Base-by-base conservation (phyloP, 1,140 invertebrate genomes). In the Bradysia coprophila region DNA sequence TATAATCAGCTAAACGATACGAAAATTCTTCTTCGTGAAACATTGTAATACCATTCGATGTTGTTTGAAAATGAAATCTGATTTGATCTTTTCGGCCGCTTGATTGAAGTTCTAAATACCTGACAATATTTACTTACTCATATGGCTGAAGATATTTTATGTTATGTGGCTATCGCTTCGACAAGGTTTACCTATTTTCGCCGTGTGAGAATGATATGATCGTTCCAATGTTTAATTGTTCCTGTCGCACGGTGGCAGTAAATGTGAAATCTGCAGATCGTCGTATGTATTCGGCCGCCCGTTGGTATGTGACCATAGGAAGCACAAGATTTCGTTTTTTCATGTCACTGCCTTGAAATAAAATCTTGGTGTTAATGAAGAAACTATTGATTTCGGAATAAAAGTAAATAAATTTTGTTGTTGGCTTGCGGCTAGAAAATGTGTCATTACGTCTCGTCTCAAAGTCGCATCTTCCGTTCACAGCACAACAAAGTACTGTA, bases 21-120 rank as follows among this genome's bases (percentile, higher is more conserved):
- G 78, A 80, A 68, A 92, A 91, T 57, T 80, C 78, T 69, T 90
- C 86, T 44, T 83, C 75, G 41, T 62, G 61, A 24, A 69, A 67
- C 48, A 72, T 70, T 48, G 71, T 66, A 42, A 67, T 66, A 45
- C 71, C 71, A 20, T 15, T 23, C 2, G 33, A 16, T n/a, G 33
- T 36, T 52, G 76, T 72, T n/a, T n/a, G n/a, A 55, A 81, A 81
- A 61, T 81, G 75, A 54, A 82, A 65, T 49, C 80, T 71, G 65
- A 91, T 71, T 62, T 90, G 85, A 62, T 89, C 78, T 51, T 78
- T 78, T 18, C 83, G 71, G 42, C 85, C 86, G 63, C 83, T 88
- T 53, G 84, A 89, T 67, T 91, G 84, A 55, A 90, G 67, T 69
- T 92, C 87, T 66, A 90, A 68, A 67, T 85, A 88, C 67, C 83